Evolutionary conservation across 2,888 invertebrate species (phyloP).

Genomic region (Drosophila pseudotakahashii): DNA sequence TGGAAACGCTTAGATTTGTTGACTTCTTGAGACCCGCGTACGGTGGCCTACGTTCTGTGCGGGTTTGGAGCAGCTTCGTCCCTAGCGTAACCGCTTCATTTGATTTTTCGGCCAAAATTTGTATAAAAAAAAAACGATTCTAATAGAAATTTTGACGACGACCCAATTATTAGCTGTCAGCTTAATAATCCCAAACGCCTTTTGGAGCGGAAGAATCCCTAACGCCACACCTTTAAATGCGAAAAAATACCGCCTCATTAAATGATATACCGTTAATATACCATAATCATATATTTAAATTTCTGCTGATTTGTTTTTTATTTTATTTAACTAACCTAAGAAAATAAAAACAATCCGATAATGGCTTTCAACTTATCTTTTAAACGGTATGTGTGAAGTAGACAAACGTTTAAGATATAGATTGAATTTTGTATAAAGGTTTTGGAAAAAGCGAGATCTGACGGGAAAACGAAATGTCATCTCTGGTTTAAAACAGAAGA

Average conservation of each 20-base stretch:
- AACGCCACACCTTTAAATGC: neutral
- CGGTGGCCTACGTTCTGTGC: conserved; percentile 15
- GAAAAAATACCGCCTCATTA: neutral
- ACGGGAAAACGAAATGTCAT: conserved; percentile 1
- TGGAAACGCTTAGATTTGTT: neutral
- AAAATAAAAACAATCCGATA: too few species aligned
- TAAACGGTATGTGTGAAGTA: too few species aligned
- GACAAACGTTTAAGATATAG: too few species aligned
- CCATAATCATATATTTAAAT: neutral
- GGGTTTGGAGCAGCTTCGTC: conserved; percentile 10
- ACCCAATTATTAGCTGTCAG: conserved; percentile 75
- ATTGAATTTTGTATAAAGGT: too few species aligned
- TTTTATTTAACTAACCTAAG: too few species aligned
- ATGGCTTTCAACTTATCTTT: too few species aligned
- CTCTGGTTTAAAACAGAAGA: conserved; percentile 4
- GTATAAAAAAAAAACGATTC: conserved; percentile 54
- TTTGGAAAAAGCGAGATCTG: neutral
- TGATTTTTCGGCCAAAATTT: conserved; percentile 26
- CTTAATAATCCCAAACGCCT: conserved; percentile 33
- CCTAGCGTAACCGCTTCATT: conserved; percentile 32
- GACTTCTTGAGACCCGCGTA: neutral
- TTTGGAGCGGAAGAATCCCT: neutral
- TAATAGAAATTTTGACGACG: conserved; percentile 76
- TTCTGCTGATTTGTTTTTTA: too few species aligned
- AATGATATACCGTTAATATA: conserved; percentile 1